Base-by-base conservation (phyloP, 2,888 invertebrate genomes). In the Taenaris catops region DNA sequence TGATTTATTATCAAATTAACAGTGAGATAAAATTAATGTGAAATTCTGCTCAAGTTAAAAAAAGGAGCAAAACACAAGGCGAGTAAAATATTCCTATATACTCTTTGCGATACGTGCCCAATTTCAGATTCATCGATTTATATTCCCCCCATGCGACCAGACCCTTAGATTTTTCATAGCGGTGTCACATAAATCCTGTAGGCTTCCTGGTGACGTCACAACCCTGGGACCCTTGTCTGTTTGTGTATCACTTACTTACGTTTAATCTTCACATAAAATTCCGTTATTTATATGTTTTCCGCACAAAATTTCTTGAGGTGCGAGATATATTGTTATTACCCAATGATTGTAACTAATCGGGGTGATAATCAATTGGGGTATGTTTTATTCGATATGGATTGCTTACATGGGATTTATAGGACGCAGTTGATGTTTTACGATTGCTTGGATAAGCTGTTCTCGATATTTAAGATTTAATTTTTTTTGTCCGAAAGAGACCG, bases 201-300 rank as follows among this genome's bases (percentile, higher is more conserved):
- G 7, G 16, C 23, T 34, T 25, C 25, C 20, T 16, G 9, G 24
- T 28, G 21, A 31, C 25, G 24, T 34, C 25, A 25, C 9, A 12
- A 25, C 7, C 24, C 26, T 14, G 14, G 29, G 8, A 28, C 35
- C 26, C 28, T 36, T 39, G 33, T 34, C 29, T 34, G 25, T 33
- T 19, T 28, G 34, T 35, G 19, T 42, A 23, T 28, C 38, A 29
- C 34, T 38, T 29, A 26, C 24, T 35, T 27, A 20, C 33, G 25
- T 33, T 41, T 41, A 40, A 46, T 40, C 40, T 42, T 35, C 26
- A 25, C 42, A 53, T 41, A 53, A 63, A 65, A 61, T 56, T 59
- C 58, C 31, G 61, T 70, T 63, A 76, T 75, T 72, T 75, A 73
- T 73, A 64, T 71, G 72, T 72, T 72, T 67, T 70, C 59, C 56